Evolutionary conservation across 2,113 vertebrate genomes (phyloP).

Genomic region (Machaerirhynchus nigripectus): DNA sequence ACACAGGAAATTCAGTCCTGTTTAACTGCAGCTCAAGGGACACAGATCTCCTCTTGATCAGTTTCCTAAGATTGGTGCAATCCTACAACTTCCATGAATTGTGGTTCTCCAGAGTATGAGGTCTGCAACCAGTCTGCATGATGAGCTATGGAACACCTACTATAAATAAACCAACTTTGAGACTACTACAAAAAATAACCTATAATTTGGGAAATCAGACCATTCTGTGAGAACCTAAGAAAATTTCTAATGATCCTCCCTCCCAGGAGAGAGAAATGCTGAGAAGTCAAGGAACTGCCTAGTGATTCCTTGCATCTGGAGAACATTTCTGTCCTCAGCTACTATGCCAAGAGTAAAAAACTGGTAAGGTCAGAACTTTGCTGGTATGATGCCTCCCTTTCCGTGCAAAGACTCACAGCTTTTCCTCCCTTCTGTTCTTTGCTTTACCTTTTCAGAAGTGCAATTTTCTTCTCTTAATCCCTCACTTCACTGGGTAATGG

Average conservation of each 20-base stretch:
- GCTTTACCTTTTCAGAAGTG: background rate
- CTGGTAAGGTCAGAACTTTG: background rate
- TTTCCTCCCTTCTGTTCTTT: background rate
- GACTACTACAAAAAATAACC: background rate
- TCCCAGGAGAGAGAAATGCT: background rate
- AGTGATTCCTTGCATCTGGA: background rate
- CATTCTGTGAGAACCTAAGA: background rate
- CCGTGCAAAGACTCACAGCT: background rate
- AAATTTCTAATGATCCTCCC: background rate
- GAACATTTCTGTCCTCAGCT: background rate
- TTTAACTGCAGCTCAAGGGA: background rate
- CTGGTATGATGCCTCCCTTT: background rate
- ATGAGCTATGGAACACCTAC: background rate
- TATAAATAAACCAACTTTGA: background rate
- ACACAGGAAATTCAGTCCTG: background rate
- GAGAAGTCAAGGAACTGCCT: background rate
- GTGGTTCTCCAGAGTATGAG: background rate
- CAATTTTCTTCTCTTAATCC: background rate
- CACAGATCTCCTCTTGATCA: background rate
- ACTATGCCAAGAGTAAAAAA: background rate
- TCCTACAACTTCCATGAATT: background rate
- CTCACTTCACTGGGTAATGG: background rate
- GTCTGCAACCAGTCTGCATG: background rate
- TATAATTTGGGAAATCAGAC: background rate
- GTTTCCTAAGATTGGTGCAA: background rate